Conservation (phyloP, 2,113 vertebrate genomes). For the Coryphaenoides rupestris region DNA sequence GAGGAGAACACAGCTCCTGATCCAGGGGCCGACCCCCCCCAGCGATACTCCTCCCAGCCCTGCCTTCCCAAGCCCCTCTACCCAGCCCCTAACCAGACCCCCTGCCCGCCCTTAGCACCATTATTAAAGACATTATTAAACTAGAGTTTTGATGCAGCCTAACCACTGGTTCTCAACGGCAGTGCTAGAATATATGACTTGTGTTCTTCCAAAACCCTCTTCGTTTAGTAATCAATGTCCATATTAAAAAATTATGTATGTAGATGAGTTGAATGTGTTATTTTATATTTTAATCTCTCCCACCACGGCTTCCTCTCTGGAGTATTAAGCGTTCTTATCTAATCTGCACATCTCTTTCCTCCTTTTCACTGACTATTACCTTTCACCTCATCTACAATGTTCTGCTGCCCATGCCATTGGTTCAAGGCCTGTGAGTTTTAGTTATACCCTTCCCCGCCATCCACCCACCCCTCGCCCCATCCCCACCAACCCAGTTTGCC, state of each 20-base stretch:
- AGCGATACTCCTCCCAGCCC: slow-evolving; percentile 10
- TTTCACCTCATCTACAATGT: too few relatives aligned
- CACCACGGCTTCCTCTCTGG: background rate
- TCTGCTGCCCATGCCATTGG: background rate
- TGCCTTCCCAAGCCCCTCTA: slow-evolving; percentile 27
- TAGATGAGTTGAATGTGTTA: too few relatives aligned
- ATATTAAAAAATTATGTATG: too few relatives aligned
- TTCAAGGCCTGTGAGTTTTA: background rate
- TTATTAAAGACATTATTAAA: too few relatives aligned
- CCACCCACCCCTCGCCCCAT: slow-evolving; percentile 11
- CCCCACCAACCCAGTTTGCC: background rate
- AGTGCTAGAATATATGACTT: too few relatives aligned
- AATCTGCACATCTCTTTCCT: slow-evolving; percentile 18
- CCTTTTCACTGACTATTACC: background rate
- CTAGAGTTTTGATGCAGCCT: too few relatives aligned
- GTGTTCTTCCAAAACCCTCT: too few relatives aligned
- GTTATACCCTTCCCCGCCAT: slow-evolving; percentile 22
- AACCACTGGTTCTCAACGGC: too few relatives aligned
- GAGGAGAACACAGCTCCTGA: slow-evolving; percentile 76
- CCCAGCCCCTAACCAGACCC: background rate
- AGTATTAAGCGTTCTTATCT: background rate
- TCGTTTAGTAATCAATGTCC: too few relatives aligned
- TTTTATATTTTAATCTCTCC: too few relatives aligned
- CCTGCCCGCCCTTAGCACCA: too few relatives aligned
- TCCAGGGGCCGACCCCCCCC: slow-evolving; percentile 48